Conservation (phyloP, 1,140 invertebrate species). For the Zaprionus ghesquierei region DNA sequence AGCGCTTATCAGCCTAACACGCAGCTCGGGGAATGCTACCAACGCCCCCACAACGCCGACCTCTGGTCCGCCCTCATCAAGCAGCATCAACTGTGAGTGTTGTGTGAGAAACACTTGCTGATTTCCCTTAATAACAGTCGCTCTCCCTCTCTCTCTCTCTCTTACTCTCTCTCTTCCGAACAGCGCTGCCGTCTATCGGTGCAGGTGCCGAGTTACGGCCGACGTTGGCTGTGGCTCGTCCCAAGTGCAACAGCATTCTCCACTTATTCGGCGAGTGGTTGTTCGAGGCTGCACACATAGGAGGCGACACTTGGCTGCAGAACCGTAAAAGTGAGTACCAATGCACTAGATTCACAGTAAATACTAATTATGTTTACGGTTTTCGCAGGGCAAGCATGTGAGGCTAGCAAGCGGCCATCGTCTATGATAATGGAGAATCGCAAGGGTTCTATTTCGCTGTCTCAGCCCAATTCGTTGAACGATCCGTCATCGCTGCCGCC, state of each 20-base stretch:
- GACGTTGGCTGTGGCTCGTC: constrained; percentile 89
- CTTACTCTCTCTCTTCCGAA: neutral
- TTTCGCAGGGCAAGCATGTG: constrained; percentile 73
- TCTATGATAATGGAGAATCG: constrained; percentile 83
- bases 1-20: constrained; percentile 90
- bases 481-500: constrained; percentile 74
- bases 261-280: constrained; percentile 98
- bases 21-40: constrained; percentile 27
- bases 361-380: neutral
- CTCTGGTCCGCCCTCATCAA: constrained; percentile 87
- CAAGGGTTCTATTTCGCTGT: constrained; percentile 80
- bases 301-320: constrained; percentile 86
- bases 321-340: constrained; percentile 83
- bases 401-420: constrained; percentile 80
- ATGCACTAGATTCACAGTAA: neutral
- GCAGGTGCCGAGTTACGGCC: constrained; percentile 85
- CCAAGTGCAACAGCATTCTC: constrained; percentile 96
- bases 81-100: constrained; percentile 86
- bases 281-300: constrained; percentile 96
- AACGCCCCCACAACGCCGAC: constrained; percentile 85
- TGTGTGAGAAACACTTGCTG: constrained; percentile 37
- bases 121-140: constrained; percentile 48
- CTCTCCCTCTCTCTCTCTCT: neutral
- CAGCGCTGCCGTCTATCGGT: constrained; percentile 83
- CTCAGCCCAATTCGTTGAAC: constrained; percentile 80